A percentile compares a stretch with the other conserved stretches of the same genome.
Conservation (phyloP, 2,797 vertebrate genomes). For the Enteromius anoplus region DNA sequence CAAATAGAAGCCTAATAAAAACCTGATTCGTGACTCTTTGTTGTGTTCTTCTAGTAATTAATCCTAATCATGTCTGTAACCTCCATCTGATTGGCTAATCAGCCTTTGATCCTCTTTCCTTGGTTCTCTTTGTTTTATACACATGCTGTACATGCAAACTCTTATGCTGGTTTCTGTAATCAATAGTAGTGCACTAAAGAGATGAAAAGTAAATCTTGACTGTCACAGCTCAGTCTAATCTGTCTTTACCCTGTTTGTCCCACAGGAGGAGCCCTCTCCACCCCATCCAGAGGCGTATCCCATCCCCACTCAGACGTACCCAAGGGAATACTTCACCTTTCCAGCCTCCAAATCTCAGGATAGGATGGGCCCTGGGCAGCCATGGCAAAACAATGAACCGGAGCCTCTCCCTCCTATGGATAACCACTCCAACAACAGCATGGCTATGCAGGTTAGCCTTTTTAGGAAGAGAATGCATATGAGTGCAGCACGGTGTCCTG, state of each 20-base stretch:
- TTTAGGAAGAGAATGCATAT: neutral
- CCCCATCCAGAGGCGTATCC: constrained; percentile 93
- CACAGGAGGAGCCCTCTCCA: constrained; percentile 87
- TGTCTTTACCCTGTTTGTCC: neutral
- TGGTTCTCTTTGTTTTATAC: constrained; percentile 2
- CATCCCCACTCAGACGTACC: constrained; percentile 96
- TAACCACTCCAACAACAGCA: constrained; percentile 79
- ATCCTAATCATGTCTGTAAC: constrained; percentile 40
- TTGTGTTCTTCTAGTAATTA: constrained; percentile 39
- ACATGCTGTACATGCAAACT: constrained; percentile 1
- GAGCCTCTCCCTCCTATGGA: constrained; percentile 77
- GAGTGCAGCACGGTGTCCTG: neutral
- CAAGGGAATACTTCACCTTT: constrained; percentile 97
- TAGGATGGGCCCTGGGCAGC: constrained; percentile 79
- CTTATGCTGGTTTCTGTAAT: constrained; percentile 35
- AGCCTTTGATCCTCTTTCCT: constrained; percentile 18
- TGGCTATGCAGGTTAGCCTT: constrained; percentile 81
- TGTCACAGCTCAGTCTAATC: constrained; percentile 10
- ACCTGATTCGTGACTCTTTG: neutral
- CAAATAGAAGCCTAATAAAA: constrained; percentile 1
- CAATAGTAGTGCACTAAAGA: constrained; percentile 7
- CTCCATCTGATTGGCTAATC: constrained; percentile 40
- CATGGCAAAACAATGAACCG: constrained; percentile 87
- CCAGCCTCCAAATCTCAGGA: constrained; percentile 94
- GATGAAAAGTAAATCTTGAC: neutral